A percentile compares a stretch with the other conserved stretches of the same genome.
Evolutionary conservation across 2,888 invertebrate species (phyloP).

Genomic region (Pycnomerus fuliginosus): DNA sequence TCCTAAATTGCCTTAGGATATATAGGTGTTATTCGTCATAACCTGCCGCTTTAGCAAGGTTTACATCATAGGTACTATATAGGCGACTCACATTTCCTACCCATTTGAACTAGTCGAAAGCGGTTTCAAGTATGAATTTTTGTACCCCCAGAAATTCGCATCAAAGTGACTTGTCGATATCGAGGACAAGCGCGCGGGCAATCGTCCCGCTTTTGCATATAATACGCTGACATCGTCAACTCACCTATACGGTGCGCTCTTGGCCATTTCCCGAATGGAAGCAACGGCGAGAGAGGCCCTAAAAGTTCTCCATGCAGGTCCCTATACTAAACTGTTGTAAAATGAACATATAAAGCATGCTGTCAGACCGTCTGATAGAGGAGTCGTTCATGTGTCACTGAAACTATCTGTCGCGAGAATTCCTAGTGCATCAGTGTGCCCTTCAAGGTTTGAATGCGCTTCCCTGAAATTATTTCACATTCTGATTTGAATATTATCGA

Average conservation of each 20-base stretch:
- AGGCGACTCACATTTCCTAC: background rate
- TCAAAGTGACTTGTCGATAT: slow-evolving; percentile 19
- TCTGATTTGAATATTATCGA: no score
- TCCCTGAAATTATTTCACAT: no score
- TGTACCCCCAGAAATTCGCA: slow-evolving; percentile 17
- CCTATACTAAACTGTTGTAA: slow-evolving; percentile 53
- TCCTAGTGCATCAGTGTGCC: no score
- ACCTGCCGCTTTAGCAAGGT: no score
- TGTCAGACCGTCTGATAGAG: slow-evolving; percentile 48
- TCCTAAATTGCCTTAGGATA: no score
- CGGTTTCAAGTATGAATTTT: slow-evolving; percentile 18
- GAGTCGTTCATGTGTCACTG: slow-evolving; percentile 43
- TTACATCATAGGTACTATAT: no score
- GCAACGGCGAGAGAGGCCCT: slow-evolving; percentile 40
- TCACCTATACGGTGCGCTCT: slow-evolving; percentile 48
- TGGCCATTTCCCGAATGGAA: slow-evolving; percentile 47
- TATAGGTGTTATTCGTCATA: no score
- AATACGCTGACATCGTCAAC: slow-evolving; percentile 34
- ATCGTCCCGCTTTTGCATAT: slow-evolving; percentile 25
- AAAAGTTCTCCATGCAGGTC: slow-evolving; percentile 46
- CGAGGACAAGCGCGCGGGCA: slow-evolving; percentile 11
- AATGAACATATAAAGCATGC: slow-evolving; percentile 54
- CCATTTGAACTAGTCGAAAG: background rate
- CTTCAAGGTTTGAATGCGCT: no score
- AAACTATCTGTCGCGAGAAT: slow-evolving; percentile 34